Evolutionary conservation across 2,797 vertebrate species (phyloP).

Genomic region (Gymnoscopelus braueri): DNA sequence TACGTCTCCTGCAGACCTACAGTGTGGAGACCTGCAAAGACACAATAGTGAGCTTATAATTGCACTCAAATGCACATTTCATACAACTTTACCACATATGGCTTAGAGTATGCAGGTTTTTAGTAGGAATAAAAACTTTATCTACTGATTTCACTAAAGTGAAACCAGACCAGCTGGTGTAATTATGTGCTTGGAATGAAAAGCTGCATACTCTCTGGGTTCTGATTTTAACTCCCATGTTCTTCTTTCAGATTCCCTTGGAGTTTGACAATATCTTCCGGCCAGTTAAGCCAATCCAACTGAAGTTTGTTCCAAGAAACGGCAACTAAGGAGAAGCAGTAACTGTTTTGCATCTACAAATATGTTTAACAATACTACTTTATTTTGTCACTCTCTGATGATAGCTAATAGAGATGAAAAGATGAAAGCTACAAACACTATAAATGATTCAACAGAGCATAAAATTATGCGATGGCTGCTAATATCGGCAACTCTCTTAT

Average conservation of each 20-base stretch:
- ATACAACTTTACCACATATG: too few relatives aligned
- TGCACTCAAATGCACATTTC: background rate
- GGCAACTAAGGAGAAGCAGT: constrained; percentile 8
- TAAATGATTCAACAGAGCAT: too few relatives aligned
- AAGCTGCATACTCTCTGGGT: background rate
- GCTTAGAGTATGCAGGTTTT: too few relatives aligned
- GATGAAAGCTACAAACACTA: too few relatives aligned
- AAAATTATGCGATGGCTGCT: too few relatives aligned
- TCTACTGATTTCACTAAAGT: too few relatives aligned
- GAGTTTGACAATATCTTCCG: constrained; percentile 38
- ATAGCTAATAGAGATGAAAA: too few relatives aligned
- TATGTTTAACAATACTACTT: background rate
- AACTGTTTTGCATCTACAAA: background rate
- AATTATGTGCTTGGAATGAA: background rate
- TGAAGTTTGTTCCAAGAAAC: constrained; percentile 64
- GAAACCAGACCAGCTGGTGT: too few relatives aligned
- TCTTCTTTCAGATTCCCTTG: constrained; percentile 65
- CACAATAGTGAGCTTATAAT: constrained; percentile 72
- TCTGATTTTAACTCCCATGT: background rate
- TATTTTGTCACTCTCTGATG: too few relatives aligned
- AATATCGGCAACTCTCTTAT: too few relatives aligned
- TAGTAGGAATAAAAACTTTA: too few relatives aligned
- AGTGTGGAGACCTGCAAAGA: constrained; percentile 82
- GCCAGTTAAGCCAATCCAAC: constrained; percentile 51
- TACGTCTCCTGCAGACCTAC: constrained; percentile 80